Conservation (phyloP, 2,113 vertebrate genomes). For the Indicator maculatus region DNA sequence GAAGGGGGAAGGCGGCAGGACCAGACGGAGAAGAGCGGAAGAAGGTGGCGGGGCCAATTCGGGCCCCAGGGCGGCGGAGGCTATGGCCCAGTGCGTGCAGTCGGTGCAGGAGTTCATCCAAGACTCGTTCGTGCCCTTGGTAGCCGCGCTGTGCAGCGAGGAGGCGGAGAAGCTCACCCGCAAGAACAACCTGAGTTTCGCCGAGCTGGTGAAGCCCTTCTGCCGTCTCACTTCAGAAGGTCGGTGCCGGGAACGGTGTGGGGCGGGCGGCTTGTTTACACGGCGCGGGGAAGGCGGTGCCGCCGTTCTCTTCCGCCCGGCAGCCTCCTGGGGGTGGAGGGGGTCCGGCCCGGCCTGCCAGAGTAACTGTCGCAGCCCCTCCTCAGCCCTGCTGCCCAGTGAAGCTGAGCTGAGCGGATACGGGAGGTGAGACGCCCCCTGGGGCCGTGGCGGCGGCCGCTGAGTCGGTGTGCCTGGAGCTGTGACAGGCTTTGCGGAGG, state of each 20-base stretch:
- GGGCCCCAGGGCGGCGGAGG: neutral
- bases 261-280: neutral
- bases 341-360: neutral
- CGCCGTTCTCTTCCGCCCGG: neutral
- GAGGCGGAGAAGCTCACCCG: slow-evolving; percentile 90
- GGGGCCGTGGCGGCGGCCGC: neutral
- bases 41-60: slow-evolving; percentile 40
- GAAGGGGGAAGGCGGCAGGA: neutral
- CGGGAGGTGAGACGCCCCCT: too few species aligned
- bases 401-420: neutral
- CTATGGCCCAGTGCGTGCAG: slow-evolving; percentile 94
- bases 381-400: neutral
- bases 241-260: slow-evolving; percentile 66
- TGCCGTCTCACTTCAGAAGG: slow-evolving; percentile 96
- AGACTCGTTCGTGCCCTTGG: slow-evolving; percentile 95
- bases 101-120: slow-evolving; percentile 97
- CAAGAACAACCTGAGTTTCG: slow-evolving; percentile 92
- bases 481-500: neutral
- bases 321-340: neutral
- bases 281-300: neutral
- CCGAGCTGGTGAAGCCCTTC: slow-evolving; percentile 93
- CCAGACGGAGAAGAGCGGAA: neutral
- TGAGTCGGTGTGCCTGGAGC: neutral
- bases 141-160: slow-evolving; percentile 93
- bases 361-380: neutral